These are phyloP conservation scores for Chloroceryle aenea DNA, from an alignment of 2,113 vertebrate genomes.

Conservation along the genomic window DNA sequence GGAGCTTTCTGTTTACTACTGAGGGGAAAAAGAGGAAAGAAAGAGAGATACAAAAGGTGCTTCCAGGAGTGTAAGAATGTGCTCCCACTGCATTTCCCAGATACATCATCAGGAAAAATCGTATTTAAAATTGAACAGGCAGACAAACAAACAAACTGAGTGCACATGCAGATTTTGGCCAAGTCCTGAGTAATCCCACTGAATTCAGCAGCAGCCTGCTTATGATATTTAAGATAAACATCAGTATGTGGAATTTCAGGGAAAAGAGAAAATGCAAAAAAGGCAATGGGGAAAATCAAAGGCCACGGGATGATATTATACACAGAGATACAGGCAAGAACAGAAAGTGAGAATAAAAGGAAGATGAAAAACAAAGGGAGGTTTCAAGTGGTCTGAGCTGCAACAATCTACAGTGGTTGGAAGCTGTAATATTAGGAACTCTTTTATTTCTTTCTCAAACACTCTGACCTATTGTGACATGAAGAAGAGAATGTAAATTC, in stretches of 20 bases:
- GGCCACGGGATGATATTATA: neutral
- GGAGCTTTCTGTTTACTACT: neutral
- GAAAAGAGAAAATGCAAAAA: neutral
- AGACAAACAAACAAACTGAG: neutral
- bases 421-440: neutral
- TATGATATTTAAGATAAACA: neutral
- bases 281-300: neutral
- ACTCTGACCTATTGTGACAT: neutral
- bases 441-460: neutral
- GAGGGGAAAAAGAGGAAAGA: neutral
- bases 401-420: neutral
- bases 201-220: neutral
- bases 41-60: neutral
- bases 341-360: neutral
- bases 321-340: neutral
- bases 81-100: neutral
- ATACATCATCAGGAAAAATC: neutral
- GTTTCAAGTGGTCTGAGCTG: neutral
- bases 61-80: neutral
- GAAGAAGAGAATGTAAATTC: neutral
- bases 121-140: neutral
- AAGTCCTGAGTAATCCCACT: neutral
- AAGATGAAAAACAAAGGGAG: neutral
- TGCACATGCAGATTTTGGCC: neutral
- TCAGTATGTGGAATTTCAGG: neutral